Conservation (phyloP, 2,113 vertebrate genomes). For the Leptobrachium ailaonicum region DNA sequence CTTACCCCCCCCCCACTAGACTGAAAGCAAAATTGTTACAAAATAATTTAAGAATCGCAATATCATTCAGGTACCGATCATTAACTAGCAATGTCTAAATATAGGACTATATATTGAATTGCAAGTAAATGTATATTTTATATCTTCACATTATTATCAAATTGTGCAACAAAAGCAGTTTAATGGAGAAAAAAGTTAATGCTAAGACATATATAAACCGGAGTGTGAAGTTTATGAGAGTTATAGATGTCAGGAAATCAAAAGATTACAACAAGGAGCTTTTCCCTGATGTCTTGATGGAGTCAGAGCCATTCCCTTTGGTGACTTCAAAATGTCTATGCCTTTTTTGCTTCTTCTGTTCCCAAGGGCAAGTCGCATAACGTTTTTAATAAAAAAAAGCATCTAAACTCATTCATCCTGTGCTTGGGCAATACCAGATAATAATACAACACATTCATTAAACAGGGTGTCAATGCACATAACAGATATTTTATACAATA, state of each 20-base stretch:
- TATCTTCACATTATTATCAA: too few relatives aligned
- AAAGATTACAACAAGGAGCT: constrained; percentile 11
- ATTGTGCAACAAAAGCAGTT: too few relatives aligned
- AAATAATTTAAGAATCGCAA: too few relatives aligned
- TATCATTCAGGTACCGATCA: too few relatives aligned
- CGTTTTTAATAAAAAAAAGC: constrained; percentile 16
- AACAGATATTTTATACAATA: too few relatives aligned
- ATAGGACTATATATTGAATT: too few relatives aligned
- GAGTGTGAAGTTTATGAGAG: constrained; percentile 3
- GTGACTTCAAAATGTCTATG: constrained; percentile 13
- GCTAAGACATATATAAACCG: neutral
- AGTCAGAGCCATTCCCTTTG: constrained; percentile 35
- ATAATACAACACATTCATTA: neutral
- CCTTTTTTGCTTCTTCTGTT: constrained; percentile 5
- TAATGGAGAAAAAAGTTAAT: too few relatives aligned
- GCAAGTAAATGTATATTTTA: too few relatives aligned
- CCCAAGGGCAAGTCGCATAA: neutral
- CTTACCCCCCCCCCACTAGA: too few relatives aligned
- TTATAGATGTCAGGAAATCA: constrained; percentile 15
- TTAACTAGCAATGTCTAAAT: too few relatives aligned
- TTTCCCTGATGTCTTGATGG: constrained; percentile 19
- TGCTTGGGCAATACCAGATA: neutral
- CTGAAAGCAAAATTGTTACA: too few relatives aligned
- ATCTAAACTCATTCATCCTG: neutral
- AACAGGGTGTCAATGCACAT: too few relatives aligned